A percentile compares a stretch with the other conserved stretches of the same genome.
Conservation (phyloP, 2,797 vertebrate species). For the Brachyrhaphis roseni region DNA sequence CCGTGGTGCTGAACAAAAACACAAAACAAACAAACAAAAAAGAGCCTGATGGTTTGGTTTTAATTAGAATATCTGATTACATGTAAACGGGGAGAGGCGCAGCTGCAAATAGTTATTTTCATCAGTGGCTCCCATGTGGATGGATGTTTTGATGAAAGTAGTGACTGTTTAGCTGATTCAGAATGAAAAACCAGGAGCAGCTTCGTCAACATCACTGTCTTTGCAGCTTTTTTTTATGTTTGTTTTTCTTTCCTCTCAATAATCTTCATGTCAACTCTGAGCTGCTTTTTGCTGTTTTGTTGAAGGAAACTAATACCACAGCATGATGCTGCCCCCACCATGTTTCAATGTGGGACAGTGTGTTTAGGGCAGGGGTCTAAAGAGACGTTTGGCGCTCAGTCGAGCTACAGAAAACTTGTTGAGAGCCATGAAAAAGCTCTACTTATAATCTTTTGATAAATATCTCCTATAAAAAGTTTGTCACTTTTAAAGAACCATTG, state of each 20-base stretch:
- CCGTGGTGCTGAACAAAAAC: slow-evolving; percentile 33
- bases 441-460: too few relatives aligned
- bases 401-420: too few relatives aligned
- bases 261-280: background rate
- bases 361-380: too few relatives aligned
- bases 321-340: background rate
- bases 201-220: background rate
- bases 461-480: too few relatives aligned
- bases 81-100: background rate
- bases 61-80: background rate
- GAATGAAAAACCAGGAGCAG: background rate
- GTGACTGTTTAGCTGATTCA: background rate
- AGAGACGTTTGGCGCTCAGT: too few relatives aligned
- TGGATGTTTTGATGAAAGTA: background rate
- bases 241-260: background rate
- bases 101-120: background rate
- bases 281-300: background rate
- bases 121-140: slow-evolving; percentile 2
- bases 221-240: background rate
- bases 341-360: background rate
- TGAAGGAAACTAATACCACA: background rate
- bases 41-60: background rate
- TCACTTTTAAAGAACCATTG: too few relatives aligned
- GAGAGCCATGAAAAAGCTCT: too few relatives aligned
- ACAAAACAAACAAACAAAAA: background rate